Conservation (phyloP, 2,888 invertebrate species). For the Trachelus stipa region DNA sequence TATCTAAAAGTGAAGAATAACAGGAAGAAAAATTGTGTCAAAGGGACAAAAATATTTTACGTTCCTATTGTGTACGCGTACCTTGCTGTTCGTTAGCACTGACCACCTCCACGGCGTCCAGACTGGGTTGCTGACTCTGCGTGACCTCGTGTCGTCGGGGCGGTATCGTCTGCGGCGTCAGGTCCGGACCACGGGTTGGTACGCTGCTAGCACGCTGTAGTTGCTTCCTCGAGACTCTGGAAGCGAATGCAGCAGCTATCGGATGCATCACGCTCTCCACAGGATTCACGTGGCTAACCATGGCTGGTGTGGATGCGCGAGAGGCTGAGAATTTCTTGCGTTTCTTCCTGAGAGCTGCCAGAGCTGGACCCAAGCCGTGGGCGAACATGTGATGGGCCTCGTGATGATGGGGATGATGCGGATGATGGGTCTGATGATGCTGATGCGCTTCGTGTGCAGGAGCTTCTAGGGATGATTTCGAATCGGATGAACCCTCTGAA, state of each 20-base stretch:
- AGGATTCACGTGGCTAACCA: conserved; percentile 63
- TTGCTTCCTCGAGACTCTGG: conserved; percentile 59
- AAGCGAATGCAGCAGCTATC: conserved; percentile 33
- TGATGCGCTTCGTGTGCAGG: conserved; percentile 35
- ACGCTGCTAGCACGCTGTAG: conserved; percentile 80
- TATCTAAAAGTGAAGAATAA: conserved; percentile 13
- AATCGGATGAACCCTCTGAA: conserved; percentile 76
- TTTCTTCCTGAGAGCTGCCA: conserved; percentile 82
- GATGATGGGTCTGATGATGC: conserved; percentile 47
- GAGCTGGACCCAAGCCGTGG: conserved; percentile 66
- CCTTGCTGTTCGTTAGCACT: conserved; percentile 41
- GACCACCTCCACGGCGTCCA: conserved; percentile 53
- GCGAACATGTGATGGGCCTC: conserved; percentile 49
- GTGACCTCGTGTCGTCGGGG: conserved; percentile 72
- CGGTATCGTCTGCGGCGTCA: conserved; percentile 56
- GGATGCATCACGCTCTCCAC: conserved; percentile 44
- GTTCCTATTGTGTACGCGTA: conserved; percentile 5
- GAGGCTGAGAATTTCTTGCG: conserved; percentile 87
- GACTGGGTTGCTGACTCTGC: conserved; percentile 72
- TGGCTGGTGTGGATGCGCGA: conserved; percentile 73
- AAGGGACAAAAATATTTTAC: neutral
- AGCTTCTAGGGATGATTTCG: conserved; percentile 75
- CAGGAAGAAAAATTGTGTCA: conserved; percentile 9
- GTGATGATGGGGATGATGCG: conserved; percentile 44
- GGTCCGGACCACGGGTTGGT: conserved; percentile 71